Base-by-base conservation (phyloP, 2,113 vertebrate genomes). In the Semicossyphus pulcher region DNA sequence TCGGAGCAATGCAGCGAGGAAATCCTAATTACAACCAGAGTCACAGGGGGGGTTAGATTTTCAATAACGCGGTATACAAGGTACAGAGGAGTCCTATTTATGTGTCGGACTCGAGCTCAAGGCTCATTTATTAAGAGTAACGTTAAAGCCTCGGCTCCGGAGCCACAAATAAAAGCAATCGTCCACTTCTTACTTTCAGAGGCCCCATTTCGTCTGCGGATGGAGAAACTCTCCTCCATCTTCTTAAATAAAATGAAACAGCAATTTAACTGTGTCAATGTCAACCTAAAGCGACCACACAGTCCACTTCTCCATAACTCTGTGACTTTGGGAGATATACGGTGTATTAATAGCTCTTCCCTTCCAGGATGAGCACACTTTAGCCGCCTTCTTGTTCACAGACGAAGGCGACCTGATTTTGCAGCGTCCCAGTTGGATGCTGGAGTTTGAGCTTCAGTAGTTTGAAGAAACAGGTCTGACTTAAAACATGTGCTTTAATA, bases 351-450 rank as follows among this genome's bases (percentile, higher is more conserved):
- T 94, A 94, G 92, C 83, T 59, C 80, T 89, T 90, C 84, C 81
- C 91, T 90, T 92, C 86, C 91, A 93, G 85, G 89, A 89, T 86
- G 85, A 86, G 85, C 70, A 86, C 86, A 78, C 81, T 88, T 91
- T 81, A 56, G 87, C 89, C 87, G 65, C 67, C 81, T 87, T 90
- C 81, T 49, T 88, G 73, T 86, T 72, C 76, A 56, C 86, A 89
- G 85, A 87, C 83, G 76, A 84, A 86, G 87, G 81, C 89, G 92
- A 93, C 93, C 94, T 94, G 93, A 83, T 94, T 94, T 91, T 81
- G 20, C 31, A 47, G 72, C 78, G 92, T 88, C 92, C 93, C 86
- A 93, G 73, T 91, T 92, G 92, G 81, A 86, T 78, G 63, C 63
- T 29, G 65, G 23, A 60, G 83, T 63, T 72, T 54, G 64, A 79